phyloP scores from a whole-genome alignment of 2,888 invertebrate species.

The Calephelis perditalis region DNA sequence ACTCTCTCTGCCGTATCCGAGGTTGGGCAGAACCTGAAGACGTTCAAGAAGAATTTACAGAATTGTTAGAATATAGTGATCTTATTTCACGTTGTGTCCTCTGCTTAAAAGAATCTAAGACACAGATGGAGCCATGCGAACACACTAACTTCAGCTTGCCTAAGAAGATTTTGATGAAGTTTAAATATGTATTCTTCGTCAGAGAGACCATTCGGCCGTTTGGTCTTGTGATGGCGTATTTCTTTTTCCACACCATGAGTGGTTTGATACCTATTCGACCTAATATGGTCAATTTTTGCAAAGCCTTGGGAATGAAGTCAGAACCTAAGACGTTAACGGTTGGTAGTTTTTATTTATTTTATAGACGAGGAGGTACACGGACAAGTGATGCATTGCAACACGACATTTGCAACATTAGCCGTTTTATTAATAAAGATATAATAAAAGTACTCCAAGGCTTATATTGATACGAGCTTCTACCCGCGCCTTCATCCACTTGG shows the following conservation, averaged over 20 bases:
- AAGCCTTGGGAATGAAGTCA: constrained; percentile 65
- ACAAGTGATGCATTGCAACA: too few species aligned
- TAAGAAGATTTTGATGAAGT: constrained; percentile 42
- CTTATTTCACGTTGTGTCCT: constrained; percentile 49
- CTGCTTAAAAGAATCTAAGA: constrained; percentile 49
- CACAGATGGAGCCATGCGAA: constrained; percentile 41
- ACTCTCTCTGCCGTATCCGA: constrained; percentile 73
- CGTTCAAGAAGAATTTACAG: constrained; percentile 71
- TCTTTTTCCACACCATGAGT: constrained; percentile 72
- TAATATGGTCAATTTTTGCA: constrained; percentile 76
- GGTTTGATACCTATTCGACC: constrained; percentile 71
- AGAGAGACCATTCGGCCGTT: constrained; percentile 76
- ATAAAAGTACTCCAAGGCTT: too few species aligned
- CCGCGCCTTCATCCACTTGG: too few species aligned
- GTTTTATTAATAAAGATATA: too few species aligned
- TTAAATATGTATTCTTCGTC: constrained; percentile 58
- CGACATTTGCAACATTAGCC: too few species aligned
- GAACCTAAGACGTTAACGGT: constrained; percentile 67
- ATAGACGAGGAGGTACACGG: too few species aligned
- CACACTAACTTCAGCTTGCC: constrained; percentile 44
- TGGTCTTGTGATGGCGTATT: constrained; percentile 68
- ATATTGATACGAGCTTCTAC: too few species aligned
- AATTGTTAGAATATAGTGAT: constrained; percentile 64
- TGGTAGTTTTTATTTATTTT: constrained; percentile 36
- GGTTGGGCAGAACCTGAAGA: constrained; percentile 73